A percentile compares a stretch with the other conserved stretches of the same genome.
These are phyloP conservation scores for Corythornis leucogaster DNA, from an alignment of 2,797 vertebrate species.

Conservation along the genomic window DNA sequence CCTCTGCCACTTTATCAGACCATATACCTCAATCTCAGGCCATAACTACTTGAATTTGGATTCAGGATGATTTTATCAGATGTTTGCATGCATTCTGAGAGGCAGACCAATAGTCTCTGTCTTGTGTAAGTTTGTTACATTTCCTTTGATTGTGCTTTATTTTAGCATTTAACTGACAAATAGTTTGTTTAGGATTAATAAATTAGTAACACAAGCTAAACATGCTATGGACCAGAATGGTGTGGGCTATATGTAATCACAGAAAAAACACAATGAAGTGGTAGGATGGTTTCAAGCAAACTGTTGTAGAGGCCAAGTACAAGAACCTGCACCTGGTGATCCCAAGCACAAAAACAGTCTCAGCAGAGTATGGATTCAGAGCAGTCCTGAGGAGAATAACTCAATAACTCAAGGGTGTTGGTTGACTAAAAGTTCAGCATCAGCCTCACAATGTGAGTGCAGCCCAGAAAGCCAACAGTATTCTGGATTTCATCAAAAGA, in stretches of 20 bases:
- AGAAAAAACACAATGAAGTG: neutral
- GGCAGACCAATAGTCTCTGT: neutral
- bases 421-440: neutral
- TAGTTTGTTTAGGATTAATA: slow-evolving; percentile 32
- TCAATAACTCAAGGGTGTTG: neutral
- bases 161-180: slow-evolving; percentile 37
- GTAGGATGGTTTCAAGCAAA: neutral
- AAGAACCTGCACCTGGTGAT: neutral
- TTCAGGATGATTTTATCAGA: slow-evolving; percentile 33
- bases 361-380: neutral
- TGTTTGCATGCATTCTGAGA: neutral
- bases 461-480: neutral
- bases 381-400: neutral
- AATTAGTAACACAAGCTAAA: slow-evolving; percentile 3
- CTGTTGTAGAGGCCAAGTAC: neutral
- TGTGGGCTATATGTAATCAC: neutral
- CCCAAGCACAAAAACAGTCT: neutral
- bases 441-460: neutral
- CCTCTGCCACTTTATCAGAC: slow-evolving; percentile 51
- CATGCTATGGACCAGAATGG: neutral
- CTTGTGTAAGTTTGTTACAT: neutral
- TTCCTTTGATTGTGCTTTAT: neutral
- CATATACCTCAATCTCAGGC: neutral
- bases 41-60: slow-evolving; percentile 10
- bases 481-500: neutral